Evolutionary conservation across 2,797 vertebrate genomes (phyloP).

Genomic region (Rhinella marina): DNA sequence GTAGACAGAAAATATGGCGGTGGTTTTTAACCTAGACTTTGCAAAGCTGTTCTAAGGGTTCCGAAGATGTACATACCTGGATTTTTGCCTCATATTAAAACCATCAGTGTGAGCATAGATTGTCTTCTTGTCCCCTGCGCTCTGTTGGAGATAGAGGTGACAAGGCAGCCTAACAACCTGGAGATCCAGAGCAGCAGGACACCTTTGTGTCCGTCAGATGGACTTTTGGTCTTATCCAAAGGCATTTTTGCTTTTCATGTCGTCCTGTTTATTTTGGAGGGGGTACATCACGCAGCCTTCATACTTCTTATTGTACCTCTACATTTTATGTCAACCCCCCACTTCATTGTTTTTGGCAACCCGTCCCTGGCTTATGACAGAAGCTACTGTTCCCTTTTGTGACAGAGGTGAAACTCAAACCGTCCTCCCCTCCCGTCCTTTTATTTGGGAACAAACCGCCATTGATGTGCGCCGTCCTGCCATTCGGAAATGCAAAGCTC

Average conservation of each 20-base stretch:
- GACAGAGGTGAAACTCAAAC: conserved; percentile 53
- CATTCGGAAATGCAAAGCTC: background rate
- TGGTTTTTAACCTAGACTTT: background rate
- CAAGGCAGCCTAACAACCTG: background rate
- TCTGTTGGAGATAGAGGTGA: background rate
- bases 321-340: background rate
- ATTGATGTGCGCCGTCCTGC: conserved; percentile 47
- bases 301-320: conserved; percentile 32
- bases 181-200: background rate
- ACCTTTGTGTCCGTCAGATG: conserved; percentile 65
- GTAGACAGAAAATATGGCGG: background rate
- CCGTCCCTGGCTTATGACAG: conserved; percentile 59
- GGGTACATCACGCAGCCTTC: background rate
- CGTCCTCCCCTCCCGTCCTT: conserved; percentile 59
- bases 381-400: conserved; percentile 61
- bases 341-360: conserved; percentile 70
- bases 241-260: conserved; percentile 47
- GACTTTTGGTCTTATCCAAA: conserved; percentile 34
- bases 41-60: too few species aligned
- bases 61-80: too few species aligned
- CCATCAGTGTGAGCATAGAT: background rate
- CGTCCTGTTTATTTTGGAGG: conserved; percentile 55
- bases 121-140: background rate
- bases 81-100: too few species aligned
- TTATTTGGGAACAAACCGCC: conserved; percentile 57